Percentiles rank a stretch among this genome's conserved stretches.
phyloP scores from a whole-genome alignment of 2,888 invertebrate genomes.

The Philereme transversata region DNA sequence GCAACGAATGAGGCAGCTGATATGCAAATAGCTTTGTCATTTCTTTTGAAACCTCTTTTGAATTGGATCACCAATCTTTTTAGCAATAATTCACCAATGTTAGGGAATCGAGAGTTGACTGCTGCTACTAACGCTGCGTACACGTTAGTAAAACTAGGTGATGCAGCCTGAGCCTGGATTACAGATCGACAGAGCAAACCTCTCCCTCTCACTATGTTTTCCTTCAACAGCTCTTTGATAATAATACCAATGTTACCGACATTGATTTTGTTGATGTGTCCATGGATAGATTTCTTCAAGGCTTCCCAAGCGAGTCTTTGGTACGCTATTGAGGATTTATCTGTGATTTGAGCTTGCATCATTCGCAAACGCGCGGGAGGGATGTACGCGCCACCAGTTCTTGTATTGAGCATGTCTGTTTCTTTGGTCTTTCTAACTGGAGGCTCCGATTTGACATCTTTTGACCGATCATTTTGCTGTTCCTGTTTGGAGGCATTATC shows the following conservation, averaged over 20 bases:
- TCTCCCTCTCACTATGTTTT: conserved; percentile 97
- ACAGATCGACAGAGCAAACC: conserved; percentile 96
- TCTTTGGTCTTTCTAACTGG: conserved; percentile 59
- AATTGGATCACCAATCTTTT: conserved; percentile 97
- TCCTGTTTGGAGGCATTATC: conserved; percentile 52
- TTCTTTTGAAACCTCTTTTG: conserved; percentile 95
- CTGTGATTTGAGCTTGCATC: conserved; percentile 98
- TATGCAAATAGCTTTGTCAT: conserved; percentile 96
- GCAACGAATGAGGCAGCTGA: conserved; percentile 97
- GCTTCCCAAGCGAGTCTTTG: conserved; percentile 99
- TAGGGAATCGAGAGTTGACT: conserved; percentile 98
- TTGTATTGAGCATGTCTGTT: conserved; percentile 89
- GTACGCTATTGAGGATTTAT: conserved; percentile 97
- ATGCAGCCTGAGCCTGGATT: conserved; percentile 98
- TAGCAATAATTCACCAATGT: conserved; percentile 96
- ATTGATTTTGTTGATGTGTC: conserved; percentile 98
- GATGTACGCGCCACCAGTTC: conserved; percentile 98
- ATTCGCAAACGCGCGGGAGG: conserved; percentile 97
- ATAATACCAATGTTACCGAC: conserved; percentile 96
- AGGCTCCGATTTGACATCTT: conserved; percentile 51
- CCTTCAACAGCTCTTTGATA: conserved; percentile 94
- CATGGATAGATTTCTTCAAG: conserved; percentile 98
- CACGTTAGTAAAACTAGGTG: conserved; percentile 98
- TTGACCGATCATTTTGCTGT: conserved; percentile 47
- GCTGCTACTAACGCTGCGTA: conserved; percentile 98